Base-by-base conservation (phyloP, 2,888 invertebrate genomes). In the Ashinkailepas kermadecensis region DNA sequence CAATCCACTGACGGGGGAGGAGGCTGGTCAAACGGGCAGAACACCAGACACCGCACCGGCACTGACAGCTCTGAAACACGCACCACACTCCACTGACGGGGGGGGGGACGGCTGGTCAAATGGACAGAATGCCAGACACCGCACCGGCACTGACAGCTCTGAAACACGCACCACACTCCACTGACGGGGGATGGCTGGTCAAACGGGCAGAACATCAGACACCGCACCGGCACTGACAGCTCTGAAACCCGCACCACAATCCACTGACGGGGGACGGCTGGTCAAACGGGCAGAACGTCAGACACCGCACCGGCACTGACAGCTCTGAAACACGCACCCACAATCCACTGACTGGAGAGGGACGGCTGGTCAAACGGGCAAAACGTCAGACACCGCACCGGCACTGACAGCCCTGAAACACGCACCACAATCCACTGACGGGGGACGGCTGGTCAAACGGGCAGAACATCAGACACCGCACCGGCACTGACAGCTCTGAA, bases 161-260 rank as follows among this genome's bases (percentile, higher is more conserved):
- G 74, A 1, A 23, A 65, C 54, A 15, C 7, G 54, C 15, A 6
- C 64, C 9, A 4, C 21, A n/a, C 64, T n/a, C n/a, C n/a, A n/a
- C n/a, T n/a, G n/a, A n/a, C n/a, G n/a, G n/a, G n/a, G n/a, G n/a
- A n/a, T n/a, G 80, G 82, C 25, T 67, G 70, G 59, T 83, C 83
- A 65, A 83, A 83, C 8, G 84, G 84, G 62, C 84, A 84, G n/a
- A 84, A 25, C n/a, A 83, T 81, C 56, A 83, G 74, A 81, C 84
- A 83, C 18, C 56, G 54, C 56, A 56, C 74, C 74, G 74, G 74
- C 74, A 74, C 74, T 21, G 74, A 74, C 21, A 74, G 54, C 9
- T 74, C 74, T 74, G 74, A 2, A 23, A 65, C 56, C 7, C 8
- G 54, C 15, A 0, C n/a, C 10, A 8, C n/a, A 23, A n/a, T 39